These are phyloP conservation scores for Epizoanthus scotinus DNA, from an alignment of 92 coral and sea anemone genomes.

Conservation along the genomic window DNA sequence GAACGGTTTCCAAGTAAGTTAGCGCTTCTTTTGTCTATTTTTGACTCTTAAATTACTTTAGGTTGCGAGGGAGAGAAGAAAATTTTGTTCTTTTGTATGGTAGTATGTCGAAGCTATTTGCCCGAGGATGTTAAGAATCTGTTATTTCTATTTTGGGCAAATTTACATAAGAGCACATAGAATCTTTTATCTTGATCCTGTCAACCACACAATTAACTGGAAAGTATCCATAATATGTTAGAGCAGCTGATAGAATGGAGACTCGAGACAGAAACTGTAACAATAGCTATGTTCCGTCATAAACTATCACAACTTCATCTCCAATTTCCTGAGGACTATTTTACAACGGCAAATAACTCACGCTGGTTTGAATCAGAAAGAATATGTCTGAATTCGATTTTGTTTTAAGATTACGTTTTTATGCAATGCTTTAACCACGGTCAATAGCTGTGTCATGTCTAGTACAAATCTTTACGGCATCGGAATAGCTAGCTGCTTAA, in stretches of 20 bases:
- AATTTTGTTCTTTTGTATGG: background rate
- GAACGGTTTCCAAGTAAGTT: slow-evolving; percentile 84
- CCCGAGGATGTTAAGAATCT: background rate
- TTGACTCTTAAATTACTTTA: background rate
- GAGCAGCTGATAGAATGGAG: slow-evolving; percentile 7
- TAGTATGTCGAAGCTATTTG: background rate
- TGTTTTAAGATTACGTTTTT: too few relatives aligned
- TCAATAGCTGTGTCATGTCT: too few relatives aligned
- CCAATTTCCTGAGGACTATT: too few relatives aligned
- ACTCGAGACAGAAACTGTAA: background rate
- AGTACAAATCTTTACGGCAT: too few relatives aligned
- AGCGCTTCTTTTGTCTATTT: background rate
- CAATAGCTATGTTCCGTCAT: background rate
- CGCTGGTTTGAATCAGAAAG: too few relatives aligned
- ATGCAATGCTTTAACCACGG: too few relatives aligned
- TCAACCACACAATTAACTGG: slow-evolving; percentile 32
- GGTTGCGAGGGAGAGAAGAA: too few relatives aligned
- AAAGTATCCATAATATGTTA: background rate
- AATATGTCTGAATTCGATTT: too few relatives aligned
- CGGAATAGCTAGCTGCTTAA: too few relatives aligned
- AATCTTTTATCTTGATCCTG: background rate
- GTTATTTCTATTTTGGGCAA: background rate
- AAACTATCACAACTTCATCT: slow-evolving; percentile 1
- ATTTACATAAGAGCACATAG: background rate
- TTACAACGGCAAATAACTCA: too few relatives aligned